Base-by-base conservation (phyloP, 1,140 invertebrate genomes). In the Euglossa dilemma region DNA sequence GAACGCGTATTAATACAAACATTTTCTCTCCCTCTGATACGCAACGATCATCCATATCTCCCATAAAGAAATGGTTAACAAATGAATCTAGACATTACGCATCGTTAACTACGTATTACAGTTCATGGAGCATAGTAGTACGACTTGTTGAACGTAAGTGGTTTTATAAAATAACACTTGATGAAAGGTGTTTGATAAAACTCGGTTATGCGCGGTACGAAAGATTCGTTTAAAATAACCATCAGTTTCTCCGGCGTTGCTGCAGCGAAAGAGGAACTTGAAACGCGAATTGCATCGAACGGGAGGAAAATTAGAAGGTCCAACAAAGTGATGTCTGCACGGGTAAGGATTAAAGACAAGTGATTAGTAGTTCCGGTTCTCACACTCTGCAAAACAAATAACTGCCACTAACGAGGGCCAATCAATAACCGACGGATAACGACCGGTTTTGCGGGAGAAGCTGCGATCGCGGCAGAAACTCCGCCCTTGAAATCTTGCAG, bases 371-470 rank as follows among this genome's bases (percentile, higher is more conserved):
- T 91, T 91, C 88, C 85, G 85, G 85, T 91, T 92, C 90, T 90
- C 90, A 89, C 86, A 91, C 86, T 88, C 72, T 70, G 78, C 84
- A 89, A 88, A 91, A 87, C 85, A 87, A 90, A 89, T 86, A 90
- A 76, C 85, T 66, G 75, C 70, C 84, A 80, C 85, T 91, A 91
- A 92, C 90, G 91, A 92, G 90, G 86, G 85, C 85, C 89, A 91
- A 92, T 93, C 92, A 91, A 92, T 93, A 93, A 92, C 86, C 87
- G 83, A 45, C 70, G 85, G 88, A 88, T 92, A 92, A 93, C 89
- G 86, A 93, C 86, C 90, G 90, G 91, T 90, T 91, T 91, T 85
- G 86, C 87, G 82, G 64, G 57, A 85, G 85, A 88, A 90, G 84
- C 84, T n/a, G 83, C 85, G 87, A 92, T 90, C 86, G 88, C 83